Conservation (phyloP, 2,888 invertebrate genomes). For the Neoitamus cyanurus region DNA sequence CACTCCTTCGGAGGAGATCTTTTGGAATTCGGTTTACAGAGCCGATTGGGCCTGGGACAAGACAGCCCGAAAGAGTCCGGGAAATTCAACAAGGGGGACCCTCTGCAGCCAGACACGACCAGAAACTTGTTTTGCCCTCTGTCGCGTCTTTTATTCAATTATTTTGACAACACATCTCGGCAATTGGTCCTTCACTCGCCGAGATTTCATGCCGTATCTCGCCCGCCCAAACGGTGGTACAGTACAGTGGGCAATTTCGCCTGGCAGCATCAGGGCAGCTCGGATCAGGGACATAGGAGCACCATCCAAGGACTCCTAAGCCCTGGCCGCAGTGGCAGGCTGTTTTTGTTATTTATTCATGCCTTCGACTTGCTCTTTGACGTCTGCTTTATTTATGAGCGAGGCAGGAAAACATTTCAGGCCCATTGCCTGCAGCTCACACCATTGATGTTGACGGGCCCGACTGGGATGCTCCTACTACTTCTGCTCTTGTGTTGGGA, state of each 20-base stretch:
- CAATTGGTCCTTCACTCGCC: neutral
- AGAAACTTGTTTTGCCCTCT: slow-evolving; percentile 10
- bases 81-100: neutral
- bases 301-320: neutral
- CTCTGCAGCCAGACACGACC: neutral
- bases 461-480: neutral
- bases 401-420: slow-evolving; percentile 21
- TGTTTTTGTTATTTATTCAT: slow-evolving; percentile 29
- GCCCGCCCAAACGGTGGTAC: neutral
- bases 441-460: neutral
- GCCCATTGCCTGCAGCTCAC: slow-evolving; percentile 20
- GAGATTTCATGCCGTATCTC: neutral
- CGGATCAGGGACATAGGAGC: neutral
- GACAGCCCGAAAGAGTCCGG: neutral
- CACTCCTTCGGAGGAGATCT: neutral
- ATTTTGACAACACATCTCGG: slow-evolving; percentile 24
- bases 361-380: slow-evolving; percentile 27
- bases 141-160: slow-evolving; percentile 30
- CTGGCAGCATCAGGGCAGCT: neutral
- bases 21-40: neutral
- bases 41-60: neutral
- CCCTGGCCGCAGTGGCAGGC: neutral
- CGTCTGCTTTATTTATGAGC: slow-evolving; percentile 34
- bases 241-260: neutral
- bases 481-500: neutral